Base-by-base conservation (phyloP, 2,888 invertebrate genomes). In the Anorthoa munda region DNA sequence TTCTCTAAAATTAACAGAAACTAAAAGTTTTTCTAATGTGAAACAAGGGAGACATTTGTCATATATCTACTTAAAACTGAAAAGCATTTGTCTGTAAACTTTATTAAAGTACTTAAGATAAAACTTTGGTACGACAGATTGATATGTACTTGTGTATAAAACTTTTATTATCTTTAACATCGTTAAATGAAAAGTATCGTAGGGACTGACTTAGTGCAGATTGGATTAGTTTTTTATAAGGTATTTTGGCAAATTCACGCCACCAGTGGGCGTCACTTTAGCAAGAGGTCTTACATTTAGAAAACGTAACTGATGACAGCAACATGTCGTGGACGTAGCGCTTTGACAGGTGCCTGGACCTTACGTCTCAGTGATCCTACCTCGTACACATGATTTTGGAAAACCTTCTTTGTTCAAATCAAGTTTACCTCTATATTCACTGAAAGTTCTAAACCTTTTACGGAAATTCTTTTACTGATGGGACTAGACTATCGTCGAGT, bases 111-210 rank as follows among this genome's bases (percentile, higher is more conserved):
- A n/a, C 23, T 3, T 39, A 17, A 72, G 31, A 48, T 70, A 56
- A 51, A 71, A 60, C 59, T 55, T 50, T 53, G 0, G 18, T 1
- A 21, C 17, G 58, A 59, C 51, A 51, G 18, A 18, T 53, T 31
- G 31, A 72, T 39, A 51, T 56, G 21, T 46, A 17, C 31, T 46
- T 26, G n/a, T n/a, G 26, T 56, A 9, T 18, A 31, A 48, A 50
- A 56, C 45, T 73, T 73, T 45, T 17, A 18, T 23, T 15, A 45
- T 66, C 23, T 46, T 46, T 15, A 4, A n/a, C n/a, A 51, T 5
- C 12, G 23, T 63, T 70, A 50, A 68, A 59, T 69, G 13, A 53
- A 51, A 51, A 26, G n/a, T 31, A 31, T 31, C 31, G 31, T 31
- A 31, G 31, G 31, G 31, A 31, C 7, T 5, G 31, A 31, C 31